Base-by-base conservation (phyloP, 2,797 vertebrate genomes). In the Paratrypauchen microcephalus region DNA sequence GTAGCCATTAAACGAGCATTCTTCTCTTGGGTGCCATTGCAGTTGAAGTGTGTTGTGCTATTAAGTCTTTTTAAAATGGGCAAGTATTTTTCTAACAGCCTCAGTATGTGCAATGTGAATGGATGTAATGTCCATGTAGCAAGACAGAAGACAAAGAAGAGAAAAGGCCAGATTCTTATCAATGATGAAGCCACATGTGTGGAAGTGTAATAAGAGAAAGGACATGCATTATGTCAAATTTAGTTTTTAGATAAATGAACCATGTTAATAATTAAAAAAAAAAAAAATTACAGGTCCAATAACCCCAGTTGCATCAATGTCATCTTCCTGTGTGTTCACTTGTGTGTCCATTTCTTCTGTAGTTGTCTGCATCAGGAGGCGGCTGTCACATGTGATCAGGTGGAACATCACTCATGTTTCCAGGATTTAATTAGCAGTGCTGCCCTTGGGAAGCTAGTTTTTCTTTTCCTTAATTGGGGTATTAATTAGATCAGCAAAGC, bases 381-480 rank as follows among this genome's bases (percentile, higher is more conserved):
- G 66, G 66, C 83, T 85, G 87, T 92, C 92, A 91, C 80, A 87
- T 92, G 64, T 58, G 69, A 93, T 94, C 87, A 91, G 75, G 71
- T 82, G 78, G 82, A 78, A 79, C 88, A 93, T 93, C 92, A 91
- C 86, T 93, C 90, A 92, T 86, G 80, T 86, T 89, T 89, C 74
- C 68, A 30, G 72, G 75, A 91, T 92, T 92, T 91, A 92, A 94
- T 94, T 91, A 93, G 86, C 78, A 65, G 60, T 86, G 75, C 78
- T 81, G 85, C 90, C 91, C 91, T 89, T 88, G 91, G 91, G 91
- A 93, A 87, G 88, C 73, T 72, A 81, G 89, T 92, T 93, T 93
- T 92, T 86, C 85, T 90, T 91, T 83, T 86, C 90, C 87, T 85
- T 93, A 93, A 94, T 93, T 93, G 91, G 85, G 79, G 87, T 86